phyloP scores from a whole-genome alignment of 2,797 vertebrate species.

The Anomalospiza imberbis region DNA sequence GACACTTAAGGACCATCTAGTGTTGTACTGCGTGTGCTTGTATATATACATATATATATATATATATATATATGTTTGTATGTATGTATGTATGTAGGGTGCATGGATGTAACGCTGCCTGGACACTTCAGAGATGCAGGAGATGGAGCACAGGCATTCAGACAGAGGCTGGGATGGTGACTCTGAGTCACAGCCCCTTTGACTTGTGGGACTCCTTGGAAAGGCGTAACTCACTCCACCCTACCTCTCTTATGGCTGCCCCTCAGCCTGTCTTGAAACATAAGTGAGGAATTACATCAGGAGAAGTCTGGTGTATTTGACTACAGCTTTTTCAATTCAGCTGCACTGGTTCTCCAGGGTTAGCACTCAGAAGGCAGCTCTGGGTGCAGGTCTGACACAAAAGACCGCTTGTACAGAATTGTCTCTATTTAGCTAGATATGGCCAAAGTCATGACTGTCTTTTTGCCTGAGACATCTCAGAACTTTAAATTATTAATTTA shows the following conservation, averaged over 20 bases:
- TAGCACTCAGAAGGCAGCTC: neutral
- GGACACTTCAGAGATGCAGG: neutral
- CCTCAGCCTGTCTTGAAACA: neutral
- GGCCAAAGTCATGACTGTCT: neutral
- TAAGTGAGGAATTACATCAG: fast-evolving
- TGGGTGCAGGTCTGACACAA: neutral
- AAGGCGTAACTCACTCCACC: neutral
- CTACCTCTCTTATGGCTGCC: neutral
- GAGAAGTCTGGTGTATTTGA: neutral
- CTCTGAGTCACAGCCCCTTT: neutral
- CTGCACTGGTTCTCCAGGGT: neutral
- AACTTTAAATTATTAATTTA: neutral
- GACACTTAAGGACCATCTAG: neutral
- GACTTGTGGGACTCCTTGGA: neutral
- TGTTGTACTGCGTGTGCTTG: fast-evolving
- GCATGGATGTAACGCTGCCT: neutral
- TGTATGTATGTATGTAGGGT: neutral
- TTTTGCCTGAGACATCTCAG: neutral
- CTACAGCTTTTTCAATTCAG: neutral
- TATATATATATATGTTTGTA: too few relatives aligned
- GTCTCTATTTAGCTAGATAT: neutral
- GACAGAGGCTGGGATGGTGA: neutral
- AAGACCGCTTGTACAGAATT: neutral
- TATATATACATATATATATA: neutral
- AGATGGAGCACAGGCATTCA: neutral